Conservation (phyloP, 1,140 invertebrate species). For the Camponotus floridanus region DNA sequence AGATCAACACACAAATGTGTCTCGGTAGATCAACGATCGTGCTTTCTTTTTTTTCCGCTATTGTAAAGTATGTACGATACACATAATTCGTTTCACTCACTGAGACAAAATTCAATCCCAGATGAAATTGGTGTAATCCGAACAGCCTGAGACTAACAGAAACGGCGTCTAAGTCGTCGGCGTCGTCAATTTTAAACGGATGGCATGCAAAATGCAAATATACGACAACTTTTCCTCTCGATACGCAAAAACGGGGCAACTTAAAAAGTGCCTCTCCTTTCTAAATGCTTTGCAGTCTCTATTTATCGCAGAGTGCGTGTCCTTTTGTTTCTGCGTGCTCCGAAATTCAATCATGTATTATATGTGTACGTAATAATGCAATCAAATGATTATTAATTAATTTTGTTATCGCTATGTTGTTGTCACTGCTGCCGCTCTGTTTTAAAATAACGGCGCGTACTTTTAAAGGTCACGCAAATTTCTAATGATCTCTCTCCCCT, state of each 20-base stretch:
- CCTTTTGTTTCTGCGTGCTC: slow-evolving; percentile 78
- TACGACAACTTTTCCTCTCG: slow-evolving; percentile 56
- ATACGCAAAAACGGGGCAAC: slow-evolving; percentile 70
- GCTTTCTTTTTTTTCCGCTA: slow-evolving; percentile 63
- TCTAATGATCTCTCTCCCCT: slow-evolving; percentile 81
- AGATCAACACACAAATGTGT: slow-evolving; percentile 62
- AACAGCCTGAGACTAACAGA: slow-evolving; percentile 31
- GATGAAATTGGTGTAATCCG: slow-evolving; percentile 3
- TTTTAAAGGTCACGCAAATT: slow-evolving; percentile 81
- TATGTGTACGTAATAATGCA: slow-evolving; percentile 55
- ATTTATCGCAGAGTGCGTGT: slow-evolving; percentile 75
- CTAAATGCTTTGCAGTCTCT: slow-evolving; percentile 84
- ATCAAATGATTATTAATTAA: slow-evolving; percentile 64
- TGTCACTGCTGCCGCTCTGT: slow-evolving; percentile 37
- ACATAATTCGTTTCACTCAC: slow-evolving; percentile 66
- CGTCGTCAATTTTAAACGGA: slow-evolving; percentile 49
- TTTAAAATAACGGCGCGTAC: slow-evolving; percentile 80
- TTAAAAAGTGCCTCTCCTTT: slow-evolving; percentile 74
- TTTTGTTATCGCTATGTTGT: slow-evolving; percentile 54
- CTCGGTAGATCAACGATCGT: slow-evolving; percentile 52
- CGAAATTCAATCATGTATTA: slow-evolving; percentile 76
- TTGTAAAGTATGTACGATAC: slow-evolving; percentile 42
- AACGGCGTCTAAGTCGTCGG: neutral
- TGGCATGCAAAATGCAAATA: slow-evolving; percentile 57
- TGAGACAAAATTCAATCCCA: slow-evolving; percentile 21